Evolutionary conservation across 1,140 invertebrate species (phyloP).

Genomic region (Araneus ventricosus): DNA sequence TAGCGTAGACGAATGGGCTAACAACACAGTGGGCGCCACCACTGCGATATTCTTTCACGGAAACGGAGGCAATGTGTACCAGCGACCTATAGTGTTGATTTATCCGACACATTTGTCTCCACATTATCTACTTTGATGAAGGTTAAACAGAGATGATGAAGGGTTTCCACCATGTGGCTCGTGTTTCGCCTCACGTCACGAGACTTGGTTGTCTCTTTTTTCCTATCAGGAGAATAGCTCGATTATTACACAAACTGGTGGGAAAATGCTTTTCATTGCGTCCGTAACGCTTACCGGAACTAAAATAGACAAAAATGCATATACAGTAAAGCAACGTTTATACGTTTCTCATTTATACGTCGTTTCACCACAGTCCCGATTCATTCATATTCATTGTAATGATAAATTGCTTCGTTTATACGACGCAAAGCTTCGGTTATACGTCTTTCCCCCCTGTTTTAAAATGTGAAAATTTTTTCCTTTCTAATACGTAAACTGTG

Average conservation of each 20-base stretch:
- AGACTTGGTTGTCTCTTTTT: background rate
- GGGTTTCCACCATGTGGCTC: conserved; percentile 5
- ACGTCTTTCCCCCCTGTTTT: too few relatives aligned
- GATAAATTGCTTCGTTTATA: too few relatives aligned
- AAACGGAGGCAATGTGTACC: conserved; percentile 9
- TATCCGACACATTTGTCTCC: conserved; percentile 32
- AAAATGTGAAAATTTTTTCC: too few relatives aligned
- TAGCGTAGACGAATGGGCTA: conserved; percentile 33
- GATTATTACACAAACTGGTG: background rate
- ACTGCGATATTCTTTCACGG: conserved; percentile 36
- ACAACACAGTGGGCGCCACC: conserved; percentile 39
- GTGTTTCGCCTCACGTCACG: conserved; percentile 24
- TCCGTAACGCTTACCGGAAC: too few relatives aligned
- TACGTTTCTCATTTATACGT: too few relatives aligned
- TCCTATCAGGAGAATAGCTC: background rate
- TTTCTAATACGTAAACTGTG: too few relatives aligned
- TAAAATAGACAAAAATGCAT: too few relatives aligned
- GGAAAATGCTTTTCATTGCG: background rate
- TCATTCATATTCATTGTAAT: too few relatives aligned
- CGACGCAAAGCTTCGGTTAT: too few relatives aligned
- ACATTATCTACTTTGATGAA: conserved; percentile 42
- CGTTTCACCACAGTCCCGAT: too few relatives aligned
- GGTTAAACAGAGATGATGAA: conserved; percentile 31
- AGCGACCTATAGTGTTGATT: background rate
- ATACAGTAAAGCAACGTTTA: too few relatives aligned